phyloP scores from a whole-genome alignment of 2,113 vertebrate genomes.

The Anas platyrhynchos region DNA sequence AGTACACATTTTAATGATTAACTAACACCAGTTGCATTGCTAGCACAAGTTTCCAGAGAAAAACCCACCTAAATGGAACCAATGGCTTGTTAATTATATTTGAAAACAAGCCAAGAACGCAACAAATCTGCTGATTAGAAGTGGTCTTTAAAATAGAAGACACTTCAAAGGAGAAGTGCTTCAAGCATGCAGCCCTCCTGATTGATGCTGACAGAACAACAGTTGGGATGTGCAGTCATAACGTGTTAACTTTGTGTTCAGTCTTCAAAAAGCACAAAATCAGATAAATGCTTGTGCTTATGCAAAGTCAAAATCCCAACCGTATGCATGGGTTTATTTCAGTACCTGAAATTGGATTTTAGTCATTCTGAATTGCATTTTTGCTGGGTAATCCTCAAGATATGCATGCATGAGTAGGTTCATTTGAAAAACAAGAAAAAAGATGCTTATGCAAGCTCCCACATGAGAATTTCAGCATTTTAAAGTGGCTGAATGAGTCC shows the following conservation, averaged over 20 bases:
- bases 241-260: neutral
- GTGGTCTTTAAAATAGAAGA: neutral
- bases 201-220: conserved; percentile 14
- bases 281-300: conserved; percentile 17
- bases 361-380: neutral
- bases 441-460: neutral
- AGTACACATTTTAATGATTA: neutral
- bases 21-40: neutral
- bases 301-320: conserved; percentile 8
- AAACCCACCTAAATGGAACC: neutral
- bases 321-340: neutral
- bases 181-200: neutral
- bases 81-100: neutral
- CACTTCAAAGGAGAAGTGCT: neutral
- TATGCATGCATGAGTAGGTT: neutral
- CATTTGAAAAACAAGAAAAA: neutral
- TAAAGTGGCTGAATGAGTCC: neutral
- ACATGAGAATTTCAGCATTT: neutral
- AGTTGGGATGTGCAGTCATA: neutral
- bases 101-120: neutral
- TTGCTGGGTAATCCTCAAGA: neutral
- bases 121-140: conserved; percentile 9
- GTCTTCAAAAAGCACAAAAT: neutral
- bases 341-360: conserved; percentile 4
- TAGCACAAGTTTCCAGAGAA: neutral